Conservation (phyloP, 2,888 invertebrate genomes). For the Cistogaster globosa region DNA sequence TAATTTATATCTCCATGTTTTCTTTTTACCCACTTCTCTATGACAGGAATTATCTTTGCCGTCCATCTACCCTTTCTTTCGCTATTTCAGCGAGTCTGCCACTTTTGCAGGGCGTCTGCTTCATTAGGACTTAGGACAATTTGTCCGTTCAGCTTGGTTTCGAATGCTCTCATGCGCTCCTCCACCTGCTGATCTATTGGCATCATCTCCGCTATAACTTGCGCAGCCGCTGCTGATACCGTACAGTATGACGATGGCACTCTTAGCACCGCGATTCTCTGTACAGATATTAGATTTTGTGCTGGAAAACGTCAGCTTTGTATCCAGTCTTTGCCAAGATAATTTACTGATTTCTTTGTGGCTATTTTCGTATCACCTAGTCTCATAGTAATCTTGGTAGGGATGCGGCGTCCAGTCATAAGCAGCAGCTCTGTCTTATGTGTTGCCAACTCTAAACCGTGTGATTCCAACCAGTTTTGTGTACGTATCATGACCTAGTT, state of each 20-base stretch:
- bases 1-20: not conserved
- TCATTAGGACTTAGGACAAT: not conserved
- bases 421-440: not conserved
- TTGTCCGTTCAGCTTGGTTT: not conserved
- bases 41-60: not conserved
- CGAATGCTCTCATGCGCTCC: not conserved
- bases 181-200: conserved; percentile 11
- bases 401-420: too few species aligned
- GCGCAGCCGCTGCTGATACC: conserved; percentile 12
- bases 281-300: not conserved
- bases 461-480: not conserved
- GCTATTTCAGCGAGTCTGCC: not conserved
- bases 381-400: too few species aligned
- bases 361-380: too few species aligned
- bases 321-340: too few species aligned
- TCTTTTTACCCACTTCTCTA: not conserved
- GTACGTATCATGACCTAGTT: not conserved
- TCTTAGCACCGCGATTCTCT: not conserved
- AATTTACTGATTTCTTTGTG: too few species aligned
- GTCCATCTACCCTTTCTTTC: not conserved
- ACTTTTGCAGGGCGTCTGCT: not conserved
- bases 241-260: conserved; percentile 15
- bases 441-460: not conserved
- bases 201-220: conserved; percentile 1
- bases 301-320: too few species aligned